phyloP scores from a whole-genome alignment of 2,797 vertebrate genomes.

The Hirundo rustica region DNA sequence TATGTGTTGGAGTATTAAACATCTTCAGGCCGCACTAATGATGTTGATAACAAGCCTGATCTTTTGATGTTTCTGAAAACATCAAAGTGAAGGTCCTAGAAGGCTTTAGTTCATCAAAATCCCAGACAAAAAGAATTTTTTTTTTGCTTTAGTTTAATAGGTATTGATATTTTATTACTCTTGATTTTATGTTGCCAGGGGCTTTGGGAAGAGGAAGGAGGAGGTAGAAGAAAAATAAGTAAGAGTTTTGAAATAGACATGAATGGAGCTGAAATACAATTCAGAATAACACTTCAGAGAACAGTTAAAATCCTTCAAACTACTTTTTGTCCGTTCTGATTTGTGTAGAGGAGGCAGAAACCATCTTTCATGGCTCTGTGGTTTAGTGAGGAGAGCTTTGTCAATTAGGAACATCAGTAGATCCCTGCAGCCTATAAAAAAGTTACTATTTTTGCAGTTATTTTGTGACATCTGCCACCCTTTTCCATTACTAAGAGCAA shows the following conservation, averaged over 20 bases:
- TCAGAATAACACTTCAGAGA: neutral
- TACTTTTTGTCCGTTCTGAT: neutral
- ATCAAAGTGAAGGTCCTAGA: constrained; percentile 56
- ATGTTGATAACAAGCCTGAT: constrained; percentile 59
- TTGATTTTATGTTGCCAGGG: constrained; percentile 24
- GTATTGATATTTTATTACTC: constrained; percentile 49
- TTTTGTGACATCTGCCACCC: neutral
- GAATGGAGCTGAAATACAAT: neutral
- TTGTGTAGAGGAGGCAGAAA: neutral
- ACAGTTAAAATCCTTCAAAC: neutral
- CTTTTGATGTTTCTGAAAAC: constrained; percentile 70
- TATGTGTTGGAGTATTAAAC: constrained; percentile 30
- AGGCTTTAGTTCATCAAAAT: constrained; percentile 47
- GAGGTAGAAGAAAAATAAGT: constrained; percentile 12
- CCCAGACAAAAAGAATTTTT: constrained; percentile 17
- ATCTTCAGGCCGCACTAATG: constrained; percentile 42
- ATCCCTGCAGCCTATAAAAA: neutral
- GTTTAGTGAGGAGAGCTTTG: neutral
- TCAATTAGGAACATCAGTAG: neutral
- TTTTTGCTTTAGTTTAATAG: constrained; percentile 39
- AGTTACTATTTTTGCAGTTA: neutral
- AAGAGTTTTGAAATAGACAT: constrained; percentile 2
- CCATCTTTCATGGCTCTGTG: neutral
- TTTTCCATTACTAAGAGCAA: neutral
- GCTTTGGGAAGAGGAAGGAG: constrained; percentile 3